These are phyloP conservation scores for Panzeria rudis DNA, from an alignment of 2,888 invertebrate genomes.

Conservation along the genomic window DNA sequence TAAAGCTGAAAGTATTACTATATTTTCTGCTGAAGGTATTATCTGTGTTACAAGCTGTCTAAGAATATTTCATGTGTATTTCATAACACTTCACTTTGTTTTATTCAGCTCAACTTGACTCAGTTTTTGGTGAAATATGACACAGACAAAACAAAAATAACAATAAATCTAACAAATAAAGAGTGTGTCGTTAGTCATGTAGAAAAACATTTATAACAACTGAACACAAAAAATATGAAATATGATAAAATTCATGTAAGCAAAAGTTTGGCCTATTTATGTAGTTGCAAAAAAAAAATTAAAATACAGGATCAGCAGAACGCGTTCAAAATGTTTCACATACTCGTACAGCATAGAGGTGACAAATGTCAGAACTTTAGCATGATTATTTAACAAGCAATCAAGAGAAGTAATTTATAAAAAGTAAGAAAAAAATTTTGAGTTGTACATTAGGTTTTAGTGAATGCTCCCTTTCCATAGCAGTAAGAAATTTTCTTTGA, in stretches of 20 bases:
- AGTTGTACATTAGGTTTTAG: too few species aligned
- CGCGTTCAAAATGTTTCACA: constrained; percentile 4
- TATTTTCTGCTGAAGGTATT: not conserved
- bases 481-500: too few species aligned
- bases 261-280: constrained; percentile 50
- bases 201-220: constrained; percentile 56
- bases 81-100: constrained; percentile 3
- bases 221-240: constrained; percentile 29
- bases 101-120: constrained; percentile 15
- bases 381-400: constrained; percentile 34
- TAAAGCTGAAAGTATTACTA: not conserved
- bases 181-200: constrained; percentile 52
- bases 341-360: constrained; percentile 21
- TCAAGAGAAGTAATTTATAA: constrained; percentile 27
- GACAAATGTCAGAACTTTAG: constrained; percentile 53
- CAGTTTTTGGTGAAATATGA: not conserved
- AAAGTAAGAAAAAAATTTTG: too few species aligned
- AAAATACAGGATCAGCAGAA: not conserved
- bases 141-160: constrained; percentile 29
- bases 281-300: not conserved
- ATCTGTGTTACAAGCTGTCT: not conserved
- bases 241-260: constrained; percentile 12
- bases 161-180: constrained; percentile 54
- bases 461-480: too few species aligned
- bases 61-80: not conserved